Conservation (phyloP, 2,888 invertebrate species). For the Dendrolimus pini region DNA sequence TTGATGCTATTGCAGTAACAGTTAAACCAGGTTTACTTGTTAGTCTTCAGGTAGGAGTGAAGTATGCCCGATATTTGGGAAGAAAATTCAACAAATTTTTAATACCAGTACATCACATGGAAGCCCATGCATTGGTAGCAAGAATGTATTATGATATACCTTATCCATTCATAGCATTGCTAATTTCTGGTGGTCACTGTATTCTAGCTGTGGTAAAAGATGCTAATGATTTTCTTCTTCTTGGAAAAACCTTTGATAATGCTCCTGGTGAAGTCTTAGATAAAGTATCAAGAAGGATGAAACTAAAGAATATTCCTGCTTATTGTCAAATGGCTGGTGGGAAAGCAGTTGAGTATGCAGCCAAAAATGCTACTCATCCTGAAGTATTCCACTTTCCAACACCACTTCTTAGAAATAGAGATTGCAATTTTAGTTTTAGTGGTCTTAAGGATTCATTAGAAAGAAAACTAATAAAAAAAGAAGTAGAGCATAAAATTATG, state of each 20-base stretch:
- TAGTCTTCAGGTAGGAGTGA: conserved; percentile 87
- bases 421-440: conserved; percentile 95
- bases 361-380: conserved; percentile 79
- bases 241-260: conserved; percentile 89
- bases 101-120: conserved; percentile 99
- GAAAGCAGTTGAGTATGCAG: conserved; percentile 88
- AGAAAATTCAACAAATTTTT: conserved; percentile 83
- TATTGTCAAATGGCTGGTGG: conserved; percentile 89
- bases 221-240: conserved; percentile 84
- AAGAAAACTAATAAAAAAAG: conserved; percentile 74
- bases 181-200: conserved; percentile 97
- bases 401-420: conserved; percentile 78
- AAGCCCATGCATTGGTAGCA: conserved; percentile 96
- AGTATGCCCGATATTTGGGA: conserved; percentile 87
- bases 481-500: conserved; percentile 70
- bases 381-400: conserved; percentile 80
- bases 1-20: conserved; percentile 95
- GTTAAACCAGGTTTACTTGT: conserved; percentile 89
- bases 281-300: conserved; percentile 92
- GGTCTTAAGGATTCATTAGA: conserved; percentile 83
- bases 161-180: conserved; percentile 92
- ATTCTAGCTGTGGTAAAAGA: conserved; percentile 84
- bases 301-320: conserved; percentile 85
- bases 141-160: conserved; percentile 83
- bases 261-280: conserved; percentile 96